These are phyloP conservation scores for Dusona sp. DNA, from an alignment of 2,888 invertebrate genomes.

Conservation along the genomic window DNA sequence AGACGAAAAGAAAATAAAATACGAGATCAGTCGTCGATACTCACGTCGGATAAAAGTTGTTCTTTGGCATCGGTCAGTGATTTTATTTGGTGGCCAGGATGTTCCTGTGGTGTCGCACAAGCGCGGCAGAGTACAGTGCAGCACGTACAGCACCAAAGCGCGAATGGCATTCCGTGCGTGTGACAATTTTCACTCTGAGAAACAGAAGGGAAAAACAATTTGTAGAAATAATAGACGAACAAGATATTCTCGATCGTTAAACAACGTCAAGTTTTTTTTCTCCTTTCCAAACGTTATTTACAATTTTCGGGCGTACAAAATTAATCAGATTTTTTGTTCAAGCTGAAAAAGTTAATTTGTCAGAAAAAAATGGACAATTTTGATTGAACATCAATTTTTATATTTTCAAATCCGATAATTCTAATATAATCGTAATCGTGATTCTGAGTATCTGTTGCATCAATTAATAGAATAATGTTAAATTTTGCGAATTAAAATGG, in stretches of 20 bases:
- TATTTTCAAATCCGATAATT: no score
- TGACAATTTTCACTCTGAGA: conserved; percentile 88
- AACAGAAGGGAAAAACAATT: background rate
- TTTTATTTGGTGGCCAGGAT: conserved; percentile 89
- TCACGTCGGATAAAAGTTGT: conserved; percentile 88
- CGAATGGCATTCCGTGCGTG: conserved; percentile 90
- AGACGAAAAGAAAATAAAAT: background rate
- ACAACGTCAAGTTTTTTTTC: background rate
- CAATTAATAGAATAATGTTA: background rate
- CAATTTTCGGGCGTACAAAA: no score
- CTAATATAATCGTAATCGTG: no score
- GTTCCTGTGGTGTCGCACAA: conserved; percentile 89
- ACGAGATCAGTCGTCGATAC: conserved; percentile 66
- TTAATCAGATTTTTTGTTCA: no score
- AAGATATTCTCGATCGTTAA: background rate
- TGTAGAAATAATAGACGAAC: background rate
- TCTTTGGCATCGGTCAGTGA: conserved; percentile 89
- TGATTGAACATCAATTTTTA: no score
- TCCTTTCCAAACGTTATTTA: background rate
- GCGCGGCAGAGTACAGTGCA: conserved; percentile 88
- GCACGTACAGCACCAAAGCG: conserved; percentile 90
- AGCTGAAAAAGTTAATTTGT: no score
- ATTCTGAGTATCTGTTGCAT: no score
- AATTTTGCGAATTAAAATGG: background rate
- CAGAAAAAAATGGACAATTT: no score